Evolutionary conservation across 2,113 vertebrate genomes (phyloP).

Genomic region (Oceanites oceanicus): DNA sequence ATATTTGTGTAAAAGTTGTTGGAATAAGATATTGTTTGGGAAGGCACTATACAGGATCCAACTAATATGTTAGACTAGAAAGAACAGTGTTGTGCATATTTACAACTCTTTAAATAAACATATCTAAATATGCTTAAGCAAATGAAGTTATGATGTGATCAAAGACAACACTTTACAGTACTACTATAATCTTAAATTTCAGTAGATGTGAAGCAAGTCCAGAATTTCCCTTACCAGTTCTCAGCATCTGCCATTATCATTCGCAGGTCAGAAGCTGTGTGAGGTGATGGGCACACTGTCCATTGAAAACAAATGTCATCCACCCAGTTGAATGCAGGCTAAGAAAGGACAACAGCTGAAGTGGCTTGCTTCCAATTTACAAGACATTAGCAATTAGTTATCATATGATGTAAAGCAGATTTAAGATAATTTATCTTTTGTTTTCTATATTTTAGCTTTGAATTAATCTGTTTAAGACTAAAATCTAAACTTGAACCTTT

Average conservation of each 20-base stretch:
- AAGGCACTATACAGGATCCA: background rate
- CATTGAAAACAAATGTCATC: background rate
- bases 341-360: background rate
- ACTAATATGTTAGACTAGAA: background rate
- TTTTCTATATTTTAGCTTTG: background rate
- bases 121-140: background rate
- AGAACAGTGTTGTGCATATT: background rate
- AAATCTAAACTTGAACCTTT: background rate
- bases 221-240: background rate
- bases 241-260: background rate
- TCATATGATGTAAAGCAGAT: background rate
- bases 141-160: background rate
- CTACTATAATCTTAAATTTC: background rate
- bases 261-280: background rate
- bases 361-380: background rate
- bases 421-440: background rate
- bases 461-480: background rate
- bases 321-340: background rate
- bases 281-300: background rate
- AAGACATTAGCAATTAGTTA: background rate
- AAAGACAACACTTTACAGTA: background rate
- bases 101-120: background rate
- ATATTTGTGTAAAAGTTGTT: background rate
- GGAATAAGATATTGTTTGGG: background rate
- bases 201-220: background rate